Evolutionary conservation across 2,888 invertebrate species (phyloP).

Genomic region (Drosophila tripunctata): DNA sequence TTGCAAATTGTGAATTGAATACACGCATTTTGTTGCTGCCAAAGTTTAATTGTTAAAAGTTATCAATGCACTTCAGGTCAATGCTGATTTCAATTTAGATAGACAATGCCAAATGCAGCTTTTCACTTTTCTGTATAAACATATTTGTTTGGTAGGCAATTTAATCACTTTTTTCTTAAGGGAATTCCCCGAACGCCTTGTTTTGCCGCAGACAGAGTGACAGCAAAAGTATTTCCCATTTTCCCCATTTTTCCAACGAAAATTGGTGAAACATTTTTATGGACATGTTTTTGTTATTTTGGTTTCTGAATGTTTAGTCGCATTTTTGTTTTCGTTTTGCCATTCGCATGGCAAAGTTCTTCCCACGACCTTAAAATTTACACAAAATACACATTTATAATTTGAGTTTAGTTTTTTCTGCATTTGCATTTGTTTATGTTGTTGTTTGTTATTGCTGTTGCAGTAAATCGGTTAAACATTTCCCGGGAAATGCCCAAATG

Average conservation of each 20-base stretch:
- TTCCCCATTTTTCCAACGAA: conserved; percentile 44
- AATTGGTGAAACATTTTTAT: conserved; percentile 46
- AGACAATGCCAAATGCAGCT: conserved; percentile 52
- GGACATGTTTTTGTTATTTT: conserved; percentile 42
- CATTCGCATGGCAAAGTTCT: conserved; percentile 24
- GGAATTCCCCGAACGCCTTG: not conserved
- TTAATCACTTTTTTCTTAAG: not conserved
- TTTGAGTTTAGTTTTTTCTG: conserved; percentile 14
- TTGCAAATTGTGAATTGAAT: conserved; percentile 34
- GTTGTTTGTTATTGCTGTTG: conserved; percentile 5
- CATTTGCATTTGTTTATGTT: conserved; percentile 13
- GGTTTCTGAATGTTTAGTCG: conserved; percentile 28
- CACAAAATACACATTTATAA: not conserved
- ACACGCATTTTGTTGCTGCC: conserved; percentile 28
- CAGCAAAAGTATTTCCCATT: conserved; percentile 21
- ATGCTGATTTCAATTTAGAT: conserved; percentile 76
- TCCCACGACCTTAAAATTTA: conserved; percentile 37
- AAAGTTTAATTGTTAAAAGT: conserved; percentile 46
- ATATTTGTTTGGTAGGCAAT: no score
- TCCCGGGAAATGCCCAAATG: conserved; percentile 58
- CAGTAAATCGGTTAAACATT: conserved; percentile 57
- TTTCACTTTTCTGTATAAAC: conserved; percentile 7
- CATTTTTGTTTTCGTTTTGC: conserved; percentile 53
- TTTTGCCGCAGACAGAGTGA: not conserved
- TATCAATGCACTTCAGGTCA: conserved; percentile 71